Conservation (phyloP, 1,140 invertebrate genomes). For the Rhysida immarginata region DNA sequence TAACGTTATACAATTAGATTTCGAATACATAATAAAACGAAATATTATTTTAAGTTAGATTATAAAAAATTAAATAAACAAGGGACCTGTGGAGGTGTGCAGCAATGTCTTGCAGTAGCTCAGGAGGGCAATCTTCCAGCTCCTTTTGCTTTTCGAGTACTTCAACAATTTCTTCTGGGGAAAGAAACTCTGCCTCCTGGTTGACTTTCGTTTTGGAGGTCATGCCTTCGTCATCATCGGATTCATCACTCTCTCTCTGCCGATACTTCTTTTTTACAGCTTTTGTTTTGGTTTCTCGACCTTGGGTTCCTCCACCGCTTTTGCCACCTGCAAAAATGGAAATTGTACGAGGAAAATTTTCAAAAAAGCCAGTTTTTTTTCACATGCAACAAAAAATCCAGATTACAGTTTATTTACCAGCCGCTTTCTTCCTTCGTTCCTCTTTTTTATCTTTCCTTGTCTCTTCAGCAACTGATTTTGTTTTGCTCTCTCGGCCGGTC, state of each 20-base stretch:
- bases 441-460: conserved; percentile 61
- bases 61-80: too few relatives aligned
- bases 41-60: too few relatives aligned
- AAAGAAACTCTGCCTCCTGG: conserved; percentile 44
- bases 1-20: too few relatives aligned
- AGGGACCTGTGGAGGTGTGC: conserved; percentile 26
- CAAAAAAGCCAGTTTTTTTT: conserved; percentile 9
- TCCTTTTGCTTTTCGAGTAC: conserved; percentile 41
- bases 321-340: conserved; percentile 51
- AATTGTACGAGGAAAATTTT: too few relatives aligned
- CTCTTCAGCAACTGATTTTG: conserved; percentile 30
- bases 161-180: conserved; percentile 47
- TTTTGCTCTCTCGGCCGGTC: conserved; percentile 28
- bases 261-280: conserved; percentile 57
- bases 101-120: conserved; percentile 31
- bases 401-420: conserved; percentile 28
- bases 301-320: conserved; percentile 75
- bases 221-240: conserved; percentile 36
- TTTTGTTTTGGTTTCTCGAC: conserved; percentile 88
- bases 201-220: conserved; percentile 25
- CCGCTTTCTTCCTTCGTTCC: conserved; percentile 72
- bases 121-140: conserved; percentile 33
- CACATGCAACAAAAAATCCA: too few relatives aligned
- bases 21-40: too few relatives aligned
- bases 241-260: conserved; percentile 40